Conservation (phyloP, 2,797 vertebrate species). For the Sebastes matsubarae region DNA sequence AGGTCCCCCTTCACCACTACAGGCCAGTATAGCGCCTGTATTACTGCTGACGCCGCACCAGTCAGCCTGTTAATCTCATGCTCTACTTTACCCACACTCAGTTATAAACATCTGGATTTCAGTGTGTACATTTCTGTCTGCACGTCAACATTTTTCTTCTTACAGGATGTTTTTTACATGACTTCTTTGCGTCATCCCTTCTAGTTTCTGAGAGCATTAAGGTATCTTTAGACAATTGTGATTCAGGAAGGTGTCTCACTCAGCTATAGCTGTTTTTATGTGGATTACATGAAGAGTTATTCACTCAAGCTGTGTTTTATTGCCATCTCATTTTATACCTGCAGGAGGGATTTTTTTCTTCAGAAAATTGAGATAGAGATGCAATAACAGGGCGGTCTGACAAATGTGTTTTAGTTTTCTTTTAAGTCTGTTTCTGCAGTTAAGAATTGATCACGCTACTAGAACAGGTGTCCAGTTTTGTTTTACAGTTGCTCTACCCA, state of each 20-base stretch:
- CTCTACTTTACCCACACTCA: background rate
- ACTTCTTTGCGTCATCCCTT: background rate
- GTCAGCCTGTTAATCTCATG: background rate
- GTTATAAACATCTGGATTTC: background rate
- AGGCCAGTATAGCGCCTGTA: background rate
- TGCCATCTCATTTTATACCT: background rate
- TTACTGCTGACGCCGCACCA: background rate
- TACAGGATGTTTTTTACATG: background rate
- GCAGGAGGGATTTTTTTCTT: background rate
- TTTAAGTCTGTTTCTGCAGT: background rate
- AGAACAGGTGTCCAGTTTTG: conserved; percentile 29
- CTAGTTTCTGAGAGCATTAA: background rate
- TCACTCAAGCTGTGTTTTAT: conserved; percentile 15
- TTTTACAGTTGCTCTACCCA: conserved; percentile 4
- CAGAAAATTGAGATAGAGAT: background rate
- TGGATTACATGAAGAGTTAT: background rate
- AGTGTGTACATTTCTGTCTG: background rate
- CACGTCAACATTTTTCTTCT: background rate
- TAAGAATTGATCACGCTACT: background rate
- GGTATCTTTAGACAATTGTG: background rate
- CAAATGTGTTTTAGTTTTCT: background rate
- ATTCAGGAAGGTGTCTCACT: background rate
- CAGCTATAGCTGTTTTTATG: background rate
- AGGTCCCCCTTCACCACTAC: background rate
- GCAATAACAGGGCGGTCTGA: background rate